Base-by-base conservation (phyloP, 2,797 vertebrate species). In the Potorous gilbertii region DNA sequence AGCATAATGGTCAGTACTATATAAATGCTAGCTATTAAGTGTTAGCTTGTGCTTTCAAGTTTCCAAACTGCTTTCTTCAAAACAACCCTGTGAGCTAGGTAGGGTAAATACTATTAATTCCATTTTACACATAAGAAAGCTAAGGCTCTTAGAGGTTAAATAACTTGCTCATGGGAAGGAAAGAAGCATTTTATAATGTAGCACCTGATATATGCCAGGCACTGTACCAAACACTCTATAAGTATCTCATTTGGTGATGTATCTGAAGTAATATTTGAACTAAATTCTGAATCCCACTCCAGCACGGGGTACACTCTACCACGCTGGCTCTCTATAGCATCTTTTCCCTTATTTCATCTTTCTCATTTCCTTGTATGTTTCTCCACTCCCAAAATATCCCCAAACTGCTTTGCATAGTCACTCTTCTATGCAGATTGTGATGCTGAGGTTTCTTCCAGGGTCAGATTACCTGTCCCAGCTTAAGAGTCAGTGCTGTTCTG, bases 401-500 rank as follows among this genome's bases (percentile, higher is more conserved):
- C 29, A 91, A 57, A 94, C 93, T 95, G 46, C 55, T 95, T 55
- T 95, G 96, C 92, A 96, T 96, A 97, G 97, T 96, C 96, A 95
- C 95, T 94, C 57, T 90, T 96, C 90, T 93, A 95, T 96, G 96
- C 95, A 97, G 93, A 96, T 90, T 87, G 96, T 96, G 96, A 95
- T 95, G 95, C 96, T 96, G 40, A 92, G 52, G 94, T 87, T 95
- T 97, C 97, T 98, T 96, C 96, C 94, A 96, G 96, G 92, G 97
- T 97, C 96, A 97, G 96, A 93, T 55, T 94, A 55, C 66, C 90
- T n/a, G 5, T 96, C 94, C 91, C 92, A 89, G 92, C 93, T 95
- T 97, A 6, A 62, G 74, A 81, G 66, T 74, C 66, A 95, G 92
- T 93, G 96, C 93, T 92, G 94, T 56, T 59, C 90, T 93, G 54